A percentile compares a stretch with the other conserved stretches of the same genome.
Conservation (phyloP, 1,140 invertebrate genomes). For the Oryzaephilus surinamensis region DNA sequence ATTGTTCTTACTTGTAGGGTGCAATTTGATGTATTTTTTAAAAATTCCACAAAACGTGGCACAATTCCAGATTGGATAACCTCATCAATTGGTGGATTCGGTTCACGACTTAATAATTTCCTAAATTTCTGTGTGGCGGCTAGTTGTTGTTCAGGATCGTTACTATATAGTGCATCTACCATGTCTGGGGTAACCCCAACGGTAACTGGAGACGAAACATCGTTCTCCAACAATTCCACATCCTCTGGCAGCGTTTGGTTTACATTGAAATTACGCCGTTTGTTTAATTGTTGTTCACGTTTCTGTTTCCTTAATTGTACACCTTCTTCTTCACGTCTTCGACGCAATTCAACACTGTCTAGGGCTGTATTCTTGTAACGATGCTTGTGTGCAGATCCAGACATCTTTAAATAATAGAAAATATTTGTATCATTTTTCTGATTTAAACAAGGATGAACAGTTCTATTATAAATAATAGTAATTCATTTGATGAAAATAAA, state of each 20-base stretch:
- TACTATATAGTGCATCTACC: constrained; percentile 73
- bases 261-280: constrained; percentile 76
- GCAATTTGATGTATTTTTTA: constrained; percentile 72
- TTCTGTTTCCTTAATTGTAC: constrained; percentile 93
- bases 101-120: constrained; percentile 88
- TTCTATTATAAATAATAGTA: no score
- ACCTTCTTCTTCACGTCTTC: constrained; percentile 90
- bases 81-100: constrained; percentile 97
- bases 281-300: constrained; percentile 84
- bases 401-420: constrained; percentile 50
- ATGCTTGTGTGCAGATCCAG: constrained; percentile 70
- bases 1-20: constrained; percentile 62
- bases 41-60: constrained; percentile 90
- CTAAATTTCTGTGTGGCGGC: constrained; percentile 89
- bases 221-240: constrained; percentile 33
- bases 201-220: constrained; percentile 30
- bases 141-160: constrained; percentile 70
- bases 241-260: constrained; percentile 43
- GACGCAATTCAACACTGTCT: constrained; percentile 83
- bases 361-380: constrained; percentile 91
- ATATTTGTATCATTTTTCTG: no score
- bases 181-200: constrained; percentile 64
- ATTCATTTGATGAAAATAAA: no score
- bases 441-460: no score
- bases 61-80: constrained; percentile 96